phyloP scores from a whole-genome alignment of 2,888 invertebrate genomes.

The Coenonympha glycerion region DNA sequence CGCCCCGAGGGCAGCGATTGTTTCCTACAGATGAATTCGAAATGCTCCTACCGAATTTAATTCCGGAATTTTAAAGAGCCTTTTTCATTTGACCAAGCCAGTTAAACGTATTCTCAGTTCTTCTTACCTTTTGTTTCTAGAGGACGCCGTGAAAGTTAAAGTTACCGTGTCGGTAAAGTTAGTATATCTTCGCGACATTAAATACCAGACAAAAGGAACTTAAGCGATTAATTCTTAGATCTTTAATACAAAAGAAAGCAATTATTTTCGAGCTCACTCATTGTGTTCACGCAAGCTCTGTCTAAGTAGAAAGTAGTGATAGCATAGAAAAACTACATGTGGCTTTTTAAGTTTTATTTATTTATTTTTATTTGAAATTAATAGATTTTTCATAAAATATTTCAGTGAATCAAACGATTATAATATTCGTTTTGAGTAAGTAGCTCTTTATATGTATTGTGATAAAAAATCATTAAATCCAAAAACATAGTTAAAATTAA shows the following conservation, averaged over 20 bases:
- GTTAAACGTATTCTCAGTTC: not conserved
- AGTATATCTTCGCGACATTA: not conserved
- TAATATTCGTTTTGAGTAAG: too few relatives aligned
- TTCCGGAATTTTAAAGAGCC: not conserved
- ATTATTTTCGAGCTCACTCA: conserved; percentile 13
- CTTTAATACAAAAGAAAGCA: conserved; percentile 13
- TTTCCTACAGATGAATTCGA: too few relatives aligned
- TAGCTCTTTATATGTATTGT: too few relatives aligned
- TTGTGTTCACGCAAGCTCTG: not conserved
- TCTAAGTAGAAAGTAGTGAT: conserved; percentile 2
- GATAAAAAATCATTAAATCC: too few relatives aligned
- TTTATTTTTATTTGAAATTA: not conserved
- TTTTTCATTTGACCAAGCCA: not conserved
- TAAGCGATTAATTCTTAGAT: conserved; percentile 14
- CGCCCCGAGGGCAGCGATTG: too few relatives aligned
- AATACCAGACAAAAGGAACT: conserved; percentile 11
- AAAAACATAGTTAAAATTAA: too few relatives aligned
- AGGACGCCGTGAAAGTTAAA: not conserved
- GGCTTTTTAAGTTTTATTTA: too few relatives aligned
- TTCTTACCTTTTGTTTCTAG: not conserved
- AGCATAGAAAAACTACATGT: not conserved
- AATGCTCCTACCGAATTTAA: too few relatives aligned
- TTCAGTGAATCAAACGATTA: too few relatives aligned
- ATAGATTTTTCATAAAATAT: not conserved
- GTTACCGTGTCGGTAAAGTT: not conserved